phyloP scores from a whole-genome alignment of 2,113 vertebrate species.

The Uropsilus gracilis region DNA sequence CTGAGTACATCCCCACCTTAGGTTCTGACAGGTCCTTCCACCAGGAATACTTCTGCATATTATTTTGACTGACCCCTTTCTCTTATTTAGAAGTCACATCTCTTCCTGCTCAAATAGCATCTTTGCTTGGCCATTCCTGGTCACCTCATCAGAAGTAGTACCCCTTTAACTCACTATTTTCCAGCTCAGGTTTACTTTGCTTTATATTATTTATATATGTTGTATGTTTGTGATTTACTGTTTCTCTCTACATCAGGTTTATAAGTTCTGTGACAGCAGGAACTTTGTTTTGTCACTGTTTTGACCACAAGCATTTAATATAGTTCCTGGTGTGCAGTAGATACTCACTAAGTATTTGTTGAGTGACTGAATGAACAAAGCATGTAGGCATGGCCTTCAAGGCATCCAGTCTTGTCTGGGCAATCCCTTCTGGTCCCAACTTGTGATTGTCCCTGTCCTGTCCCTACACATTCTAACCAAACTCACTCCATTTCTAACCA shows the following conservation, averaged over 20 bases:
- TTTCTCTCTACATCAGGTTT: neutral
- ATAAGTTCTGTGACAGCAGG: neutral
- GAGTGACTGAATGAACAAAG: neutral
- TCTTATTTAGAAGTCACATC: neutral
- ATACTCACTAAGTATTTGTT: neutral
- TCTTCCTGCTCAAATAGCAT: neutral
- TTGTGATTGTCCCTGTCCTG: neutral
- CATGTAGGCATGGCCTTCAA: neutral
- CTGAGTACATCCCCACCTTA: neutral
- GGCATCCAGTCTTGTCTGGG: neutral
- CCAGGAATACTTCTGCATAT: neutral
- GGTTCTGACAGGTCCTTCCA: neutral
- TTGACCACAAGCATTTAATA: neutral
- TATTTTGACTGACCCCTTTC: neutral
- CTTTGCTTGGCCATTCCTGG: neutral
- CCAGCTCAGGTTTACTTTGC: neutral
- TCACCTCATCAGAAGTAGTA: neutral
- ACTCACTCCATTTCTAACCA: neutral
- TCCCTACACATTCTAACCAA: neutral
- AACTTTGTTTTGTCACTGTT: neutral
- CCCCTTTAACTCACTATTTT: neutral
- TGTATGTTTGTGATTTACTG: neutral
- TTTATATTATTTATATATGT: neutral
- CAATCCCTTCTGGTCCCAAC: neutral
- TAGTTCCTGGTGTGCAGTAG: neutral